Evolutionary conservation across 2,113 vertebrate genomes (phyloP), one percentile per base, ranked within the genome.

Genomic region (Sebastes fasciatus): DNA sequence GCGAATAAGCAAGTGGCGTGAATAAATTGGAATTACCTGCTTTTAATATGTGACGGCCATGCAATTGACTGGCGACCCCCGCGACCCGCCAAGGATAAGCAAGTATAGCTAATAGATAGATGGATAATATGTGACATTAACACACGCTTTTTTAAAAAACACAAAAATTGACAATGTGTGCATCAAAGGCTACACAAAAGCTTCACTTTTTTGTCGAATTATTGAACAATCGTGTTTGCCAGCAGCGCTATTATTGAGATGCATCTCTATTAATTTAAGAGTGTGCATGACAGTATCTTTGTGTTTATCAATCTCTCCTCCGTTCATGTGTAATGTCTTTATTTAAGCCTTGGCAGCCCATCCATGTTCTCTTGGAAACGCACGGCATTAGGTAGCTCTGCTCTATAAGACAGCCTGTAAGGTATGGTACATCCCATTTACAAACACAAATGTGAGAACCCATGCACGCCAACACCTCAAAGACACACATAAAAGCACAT

Each of bases 161-260:
- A 58, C 3, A 55, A 23, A 65, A 34, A 45, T 52, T 0, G 19
- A 13, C 34, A 74, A 40, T 49, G 51, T 66, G 46, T 21, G 54
- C 19, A 48, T 65, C 17, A 19, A 12, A 46, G 34, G 71, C 16
- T 66, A 63, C 67, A 67, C 64, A 14, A 76, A 67, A 80, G 65
- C 0, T 34, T 75, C n/a, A 69, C 14, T 17, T 19, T 71, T 64
- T 66, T 71, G 52, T 76, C 12, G 0, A 43, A 49, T 79, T 26
- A 54, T 65, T 79, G 17, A 83, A 42, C 23, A 48, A 34, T 78
- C 42, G 12, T 5, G 9, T 21, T 67, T 60, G 58, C 10, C 71
- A 61, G 55, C 76, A 73, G 80, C 0, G 4, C 26, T 21, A 0
- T 55, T 0, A 21, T 17, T 57, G 51, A 80, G 26, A 80, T 51